phyloP scores from a whole-genome alignment of 2,888 invertebrate genomes.

The Pristionchus maxplancki region DNA sequence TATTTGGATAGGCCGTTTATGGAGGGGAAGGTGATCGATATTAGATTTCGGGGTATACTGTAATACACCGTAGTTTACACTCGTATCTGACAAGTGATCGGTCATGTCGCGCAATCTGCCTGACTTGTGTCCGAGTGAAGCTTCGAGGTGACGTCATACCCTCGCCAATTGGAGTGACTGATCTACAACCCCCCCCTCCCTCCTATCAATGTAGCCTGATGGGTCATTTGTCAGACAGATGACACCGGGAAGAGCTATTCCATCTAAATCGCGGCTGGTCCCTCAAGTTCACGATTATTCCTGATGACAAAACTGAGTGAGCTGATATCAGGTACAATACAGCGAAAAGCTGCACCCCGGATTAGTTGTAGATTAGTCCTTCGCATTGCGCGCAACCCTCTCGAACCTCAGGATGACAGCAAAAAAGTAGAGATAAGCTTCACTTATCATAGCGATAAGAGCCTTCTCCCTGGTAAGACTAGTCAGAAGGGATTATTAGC shows the following conservation, averaged over 20 bases:
- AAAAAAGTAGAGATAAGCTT: conserved; percentile 40
- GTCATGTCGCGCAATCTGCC: conserved; percentile 40
- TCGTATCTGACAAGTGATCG: not conserved
- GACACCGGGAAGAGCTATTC: not conserved
- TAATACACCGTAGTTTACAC: conserved; percentile 15
- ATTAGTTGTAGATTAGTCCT: conserved; percentile 20
- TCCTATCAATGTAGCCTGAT: conserved; percentile 17
- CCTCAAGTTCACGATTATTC: not conserved
- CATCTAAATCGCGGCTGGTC: not conserved
- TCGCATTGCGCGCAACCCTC: not conserved
- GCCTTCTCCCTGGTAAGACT: not conserved
- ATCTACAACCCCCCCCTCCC: not conserved
- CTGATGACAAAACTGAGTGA: not conserved
- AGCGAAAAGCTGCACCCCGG: conserved; percentile 17
- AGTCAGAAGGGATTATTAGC: conserved; percentile 30
- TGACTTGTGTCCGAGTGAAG: conserved; percentile 26
- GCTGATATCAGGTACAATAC: conserved; percentile 21
- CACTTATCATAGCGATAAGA: conserved; percentile 10
- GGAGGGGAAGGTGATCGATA: not conserved
- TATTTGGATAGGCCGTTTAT: not conserved
- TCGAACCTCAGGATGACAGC: not conserved
- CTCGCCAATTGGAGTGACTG: not conserved
- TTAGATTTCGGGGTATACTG: not conserved
- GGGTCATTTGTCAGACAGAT: conserved; percentile 25
- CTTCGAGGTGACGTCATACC: conserved; percentile 4